These are phyloP conservation scores for Agrochola circellaris DNA, from an alignment of 2,888 invertebrate genomes.

Conservation along the genomic window DNA sequence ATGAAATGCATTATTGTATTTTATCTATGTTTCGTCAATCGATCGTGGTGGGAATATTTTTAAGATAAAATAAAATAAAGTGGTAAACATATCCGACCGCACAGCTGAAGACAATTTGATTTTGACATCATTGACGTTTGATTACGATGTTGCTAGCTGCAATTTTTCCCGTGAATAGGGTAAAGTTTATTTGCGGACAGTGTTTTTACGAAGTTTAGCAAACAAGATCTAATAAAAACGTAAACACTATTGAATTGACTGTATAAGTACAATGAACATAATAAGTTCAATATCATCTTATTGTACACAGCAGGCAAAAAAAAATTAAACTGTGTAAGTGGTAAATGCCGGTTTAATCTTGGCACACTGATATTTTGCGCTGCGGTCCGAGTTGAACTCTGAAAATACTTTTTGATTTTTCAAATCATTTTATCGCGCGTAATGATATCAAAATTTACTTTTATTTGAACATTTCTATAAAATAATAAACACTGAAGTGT, in stretches of 20 bases:
- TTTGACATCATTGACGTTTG: conserved; percentile 39
- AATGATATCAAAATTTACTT: conserved; percentile 52
- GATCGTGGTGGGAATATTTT: background rate
- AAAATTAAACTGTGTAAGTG: background rate
- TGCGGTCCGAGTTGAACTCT: conserved; percentile 58
- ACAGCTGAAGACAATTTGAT: background rate
- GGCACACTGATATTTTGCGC: conserved; percentile 69
- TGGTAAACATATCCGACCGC: conserved; percentile 7
- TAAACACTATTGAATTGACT: background rate
- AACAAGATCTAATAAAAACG: background rate
- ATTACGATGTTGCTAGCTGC: conserved; percentile 23
- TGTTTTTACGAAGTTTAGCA: background rate
- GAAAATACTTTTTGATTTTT: conserved; percentile 58
- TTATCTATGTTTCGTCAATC: background rate
- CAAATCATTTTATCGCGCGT: conserved; percentile 54
- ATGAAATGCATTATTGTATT: background rate
- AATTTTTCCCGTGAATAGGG: background rate
- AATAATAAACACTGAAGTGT: conserved; percentile 34
- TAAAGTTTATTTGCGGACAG: background rate
- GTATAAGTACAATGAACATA: no score
- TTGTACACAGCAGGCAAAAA: no score
- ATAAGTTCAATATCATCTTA: no score
- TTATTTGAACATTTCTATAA: conserved; percentile 34
- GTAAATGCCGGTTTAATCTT: conserved; percentile 19
- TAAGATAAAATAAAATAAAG: no score